Evolutionary conservation across 2,888 invertebrate genomes (phyloP).

Genomic region (Clostera curtula): DNA sequence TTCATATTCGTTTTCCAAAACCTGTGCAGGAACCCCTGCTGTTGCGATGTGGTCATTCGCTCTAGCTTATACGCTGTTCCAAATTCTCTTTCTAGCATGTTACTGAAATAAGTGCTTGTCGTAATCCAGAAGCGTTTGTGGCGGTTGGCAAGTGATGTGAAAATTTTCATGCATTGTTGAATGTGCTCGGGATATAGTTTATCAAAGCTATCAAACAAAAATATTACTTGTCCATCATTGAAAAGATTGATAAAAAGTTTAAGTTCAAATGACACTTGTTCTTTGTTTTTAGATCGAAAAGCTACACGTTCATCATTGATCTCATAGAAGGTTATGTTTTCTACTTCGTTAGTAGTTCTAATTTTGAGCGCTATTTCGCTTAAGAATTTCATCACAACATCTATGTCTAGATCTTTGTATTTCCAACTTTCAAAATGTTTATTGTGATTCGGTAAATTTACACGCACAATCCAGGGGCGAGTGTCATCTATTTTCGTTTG

Average conservation of each 20-base stretch:
- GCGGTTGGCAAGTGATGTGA: conserved; percentile 19
- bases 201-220: conserved; percentile 33
- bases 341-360: conserved; percentile 7
- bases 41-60: conserved; percentile 17
- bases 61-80: conserved; percentile 22
- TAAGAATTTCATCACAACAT: conserved; percentile 21
- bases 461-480: conserved; percentile 28
- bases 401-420: conserved; percentile 9
- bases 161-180: conserved; percentile 23
- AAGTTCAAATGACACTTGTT: conserved; percentile 23
- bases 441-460: conserved; percentile 24
- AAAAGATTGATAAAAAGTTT: conserved; percentile 28
- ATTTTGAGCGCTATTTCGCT: conserved; percentile 24
- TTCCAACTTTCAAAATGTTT: conserved; percentile 22
- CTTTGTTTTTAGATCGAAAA: conserved; percentile 7
- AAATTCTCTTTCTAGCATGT: conserved; percentile 21
- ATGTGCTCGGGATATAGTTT: conserved; percentile 28
- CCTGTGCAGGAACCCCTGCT: conserved; percentile 22
- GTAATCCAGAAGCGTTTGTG: conserved; percentile 31
- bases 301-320: conserved; percentile 9
- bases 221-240: conserved; percentile 23
- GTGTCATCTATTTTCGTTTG: conserved; percentile 24
- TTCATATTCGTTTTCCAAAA: conserved; percentile 30
- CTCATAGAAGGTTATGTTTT: conserved; percentile 13
- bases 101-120: conserved; percentile 22